Percentiles rank a stretch among this genome's conserved stretches.
Conservation (phyloP, 2,113 vertebrate species). For the Haplochromis burtoni region DNA sequence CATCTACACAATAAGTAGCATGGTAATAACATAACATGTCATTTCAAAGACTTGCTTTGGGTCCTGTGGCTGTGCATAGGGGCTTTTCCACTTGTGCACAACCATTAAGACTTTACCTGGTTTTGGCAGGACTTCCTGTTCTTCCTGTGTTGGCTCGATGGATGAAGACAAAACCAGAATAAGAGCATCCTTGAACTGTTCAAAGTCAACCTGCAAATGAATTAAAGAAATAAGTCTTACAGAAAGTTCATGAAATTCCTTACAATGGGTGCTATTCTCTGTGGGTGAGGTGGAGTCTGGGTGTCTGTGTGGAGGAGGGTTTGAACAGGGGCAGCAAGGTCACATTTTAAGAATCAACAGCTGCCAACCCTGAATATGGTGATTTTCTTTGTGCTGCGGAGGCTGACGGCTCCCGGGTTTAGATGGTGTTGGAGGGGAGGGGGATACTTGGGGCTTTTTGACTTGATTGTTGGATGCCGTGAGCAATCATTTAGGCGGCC, state of each 20-base stretch:
- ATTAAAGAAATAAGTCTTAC: background rate
- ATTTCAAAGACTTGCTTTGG: background rate
- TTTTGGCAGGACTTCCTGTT: conserved; percentile 69
- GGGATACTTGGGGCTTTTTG: background rate
- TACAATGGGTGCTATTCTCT: background rate
- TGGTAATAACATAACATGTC: background rate
- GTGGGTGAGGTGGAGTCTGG: conserved; percentile 3
- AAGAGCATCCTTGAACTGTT: conserved; percentile 91
- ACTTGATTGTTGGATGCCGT: conserved; percentile 23
- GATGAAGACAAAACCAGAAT: conserved; percentile 82
- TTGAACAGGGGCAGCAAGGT: conserved; percentile 5
- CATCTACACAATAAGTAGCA: background rate
- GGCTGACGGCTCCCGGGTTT: conserved; percentile 7
- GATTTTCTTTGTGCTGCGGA: conserved; percentile 55
- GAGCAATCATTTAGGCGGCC: conserved; percentile 2
- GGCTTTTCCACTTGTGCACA: background rate
- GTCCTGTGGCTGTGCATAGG: background rate
- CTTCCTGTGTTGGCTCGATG: conserved; percentile 57
- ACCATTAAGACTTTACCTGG: conserved; percentile 72
- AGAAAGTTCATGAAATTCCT: conserved; percentile 29
- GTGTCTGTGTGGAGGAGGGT: conserved; percentile 27
- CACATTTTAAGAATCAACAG: conserved; percentile 62
- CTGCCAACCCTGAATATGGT: conserved; percentile 65
- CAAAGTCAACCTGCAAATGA: conserved; percentile 83
- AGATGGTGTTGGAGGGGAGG: background rate